phyloP scores from a whole-genome alignment of 1,140 invertebrate genomes.

The Ylistrum balloti region DNA sequence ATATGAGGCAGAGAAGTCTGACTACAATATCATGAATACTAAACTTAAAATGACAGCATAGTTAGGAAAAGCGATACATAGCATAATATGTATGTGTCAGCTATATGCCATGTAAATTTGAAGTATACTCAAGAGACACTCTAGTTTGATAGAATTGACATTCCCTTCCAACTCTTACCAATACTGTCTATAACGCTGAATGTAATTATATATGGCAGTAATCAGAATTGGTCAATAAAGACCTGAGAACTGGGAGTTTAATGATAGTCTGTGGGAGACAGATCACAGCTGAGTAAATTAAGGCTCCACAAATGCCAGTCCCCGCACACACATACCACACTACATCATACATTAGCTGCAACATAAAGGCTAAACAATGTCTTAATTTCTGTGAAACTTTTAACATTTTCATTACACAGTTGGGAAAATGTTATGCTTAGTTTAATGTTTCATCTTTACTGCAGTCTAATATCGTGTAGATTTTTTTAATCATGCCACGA shows the following conservation, averaged over 20 bases:
- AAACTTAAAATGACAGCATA: too few relatives aligned
- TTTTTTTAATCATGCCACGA: too few relatives aligned
- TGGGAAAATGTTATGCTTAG: background rate
- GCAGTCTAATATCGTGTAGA: too few relatives aligned
- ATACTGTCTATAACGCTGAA: background rate
- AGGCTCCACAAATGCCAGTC: background rate
- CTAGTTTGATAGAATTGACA: background rate
- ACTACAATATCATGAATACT: too few relatives aligned
- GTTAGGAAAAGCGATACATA: too few relatives aligned
- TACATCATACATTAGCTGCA: background rate
- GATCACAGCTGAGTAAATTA: background rate
- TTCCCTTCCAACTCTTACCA: background rate
- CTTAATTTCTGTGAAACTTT: background rate
- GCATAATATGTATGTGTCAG: too few relatives aligned
- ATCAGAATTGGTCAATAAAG: conserved; percentile 20
- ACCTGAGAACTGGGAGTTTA: conserved; percentile 16
- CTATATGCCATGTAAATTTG: too few relatives aligned
- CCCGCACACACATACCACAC: background rate
- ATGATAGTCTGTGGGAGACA: background rate
- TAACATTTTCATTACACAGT: background rate
- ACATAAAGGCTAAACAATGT: background rate
- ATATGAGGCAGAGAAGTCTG: too few relatives aligned
- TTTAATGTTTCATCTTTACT: too few relatives aligned
- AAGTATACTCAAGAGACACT: background rate
- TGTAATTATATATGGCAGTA: conserved; percentile 7